These are phyloP conservation scores for Tineola bisselliella DNA, from an alignment of 2,888 invertebrate genomes.

Conservation along the genomic window DNA sequence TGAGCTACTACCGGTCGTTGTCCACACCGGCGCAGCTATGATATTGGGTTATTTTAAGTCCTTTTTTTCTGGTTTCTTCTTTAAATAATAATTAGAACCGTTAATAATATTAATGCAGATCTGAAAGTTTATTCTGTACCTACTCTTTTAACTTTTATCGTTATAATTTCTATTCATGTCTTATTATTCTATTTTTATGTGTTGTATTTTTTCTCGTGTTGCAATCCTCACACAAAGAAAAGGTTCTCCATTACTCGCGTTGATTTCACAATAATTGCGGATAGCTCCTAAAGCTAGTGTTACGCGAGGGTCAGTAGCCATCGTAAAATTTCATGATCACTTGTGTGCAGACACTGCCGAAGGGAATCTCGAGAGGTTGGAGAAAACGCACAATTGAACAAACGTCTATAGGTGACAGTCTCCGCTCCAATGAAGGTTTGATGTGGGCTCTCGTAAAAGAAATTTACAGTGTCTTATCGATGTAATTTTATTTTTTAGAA, in stretches of 20 bases:
- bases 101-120: constrained; percentile 22
- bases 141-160: too few relatives aligned
- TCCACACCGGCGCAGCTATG: constrained; percentile 16
- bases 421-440: constrained; percentile 23
- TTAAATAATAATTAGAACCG: too few relatives aligned
- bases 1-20: constrained; percentile 29
- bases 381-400: constrained; percentile 23
- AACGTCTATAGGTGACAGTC: constrained; percentile 20
- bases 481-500: constrained; percentile 22
- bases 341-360: constrained; percentile 28
- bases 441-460: constrained; percentile 27
- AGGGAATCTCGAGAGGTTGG: constrained; percentile 26
- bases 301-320: constrained; percentile 43
- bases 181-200: background rate
- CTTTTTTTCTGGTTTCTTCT: constrained; percentile 20
- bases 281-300: constrained; percentile 42
- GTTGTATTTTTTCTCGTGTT: background rate
- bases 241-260: constrained; percentile 32
- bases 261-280: constrained; percentile 46
- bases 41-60: constrained; percentile 29
- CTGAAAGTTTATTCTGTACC: constrained; percentile 17
- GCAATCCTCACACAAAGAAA: constrained; percentile 18
- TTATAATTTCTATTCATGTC: background rate
- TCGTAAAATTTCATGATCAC: constrained; percentile 52
- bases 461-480: constrained; percentile 26